A percentile compares a stretch with the other conserved stretches of the same genome.
Evolutionary conservation across 2,113 vertebrate species (phyloP).

Genomic region (Leucopsar rothschildi): DNA sequence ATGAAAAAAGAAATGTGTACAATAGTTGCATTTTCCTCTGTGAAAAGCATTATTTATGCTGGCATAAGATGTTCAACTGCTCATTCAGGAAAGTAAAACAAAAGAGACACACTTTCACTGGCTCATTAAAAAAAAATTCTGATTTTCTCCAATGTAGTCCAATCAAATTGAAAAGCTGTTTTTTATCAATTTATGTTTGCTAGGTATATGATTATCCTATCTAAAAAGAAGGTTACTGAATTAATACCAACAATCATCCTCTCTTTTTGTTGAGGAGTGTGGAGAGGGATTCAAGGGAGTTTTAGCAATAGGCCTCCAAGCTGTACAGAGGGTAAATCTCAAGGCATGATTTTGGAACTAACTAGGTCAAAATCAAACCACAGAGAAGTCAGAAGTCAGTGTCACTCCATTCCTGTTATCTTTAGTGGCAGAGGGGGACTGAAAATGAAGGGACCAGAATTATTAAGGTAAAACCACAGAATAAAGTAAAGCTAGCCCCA

Average conservation of each 20-base stretch:
- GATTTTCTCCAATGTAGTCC: not conserved
- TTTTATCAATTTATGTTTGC: not conserved
- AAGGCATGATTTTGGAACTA: not conserved
- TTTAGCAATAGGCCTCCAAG: not conserved
- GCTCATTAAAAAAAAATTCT: not conserved
- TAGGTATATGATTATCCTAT: not conserved
- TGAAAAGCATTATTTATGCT: not conserved
- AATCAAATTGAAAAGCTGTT: not conserved
- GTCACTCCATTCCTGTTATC: not conserved
- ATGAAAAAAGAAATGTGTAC: not conserved
- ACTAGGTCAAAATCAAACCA: not conserved
- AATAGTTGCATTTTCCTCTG: not conserved
- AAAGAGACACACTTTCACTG: not conserved
- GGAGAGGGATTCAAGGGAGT: not conserved
- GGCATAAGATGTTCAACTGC: not conserved
- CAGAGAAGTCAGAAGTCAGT: not conserved
- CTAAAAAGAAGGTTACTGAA: not conserved
- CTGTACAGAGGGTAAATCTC: not conserved
- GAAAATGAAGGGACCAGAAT: not conserved
- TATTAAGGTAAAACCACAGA: not conserved
- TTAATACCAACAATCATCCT: not conserved
- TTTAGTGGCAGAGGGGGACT: not conserved
- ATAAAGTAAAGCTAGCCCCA: not conserved
- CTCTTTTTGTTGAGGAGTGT: accelerated
- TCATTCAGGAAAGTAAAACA: not conserved